Conservation (phyloP, 2,797 vertebrate species). For the Syngnathus acus region DNA sequence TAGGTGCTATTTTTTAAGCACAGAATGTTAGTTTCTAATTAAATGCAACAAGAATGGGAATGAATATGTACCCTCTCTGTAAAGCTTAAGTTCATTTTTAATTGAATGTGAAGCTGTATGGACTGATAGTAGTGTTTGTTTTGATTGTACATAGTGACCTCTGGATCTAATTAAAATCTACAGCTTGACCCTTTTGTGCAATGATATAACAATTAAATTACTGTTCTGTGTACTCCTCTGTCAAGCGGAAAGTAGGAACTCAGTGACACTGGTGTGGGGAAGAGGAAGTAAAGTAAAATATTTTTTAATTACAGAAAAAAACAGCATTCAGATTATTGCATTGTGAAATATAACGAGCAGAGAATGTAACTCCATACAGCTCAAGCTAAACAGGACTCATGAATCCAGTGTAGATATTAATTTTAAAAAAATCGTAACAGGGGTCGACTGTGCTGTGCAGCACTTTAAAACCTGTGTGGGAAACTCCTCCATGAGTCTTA, state of each 20-base stretch:
- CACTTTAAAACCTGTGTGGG: too few relatives aligned
- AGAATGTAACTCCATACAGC: too few relatives aligned
- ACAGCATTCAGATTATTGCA: neutral
- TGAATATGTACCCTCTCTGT: conserved; percentile 54
- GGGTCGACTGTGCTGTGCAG: too few relatives aligned
- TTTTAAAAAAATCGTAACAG: too few relatives aligned
- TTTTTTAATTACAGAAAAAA: too few relatives aligned
- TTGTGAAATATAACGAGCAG: too few relatives aligned
- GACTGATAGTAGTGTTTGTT: conserved; percentile 59
- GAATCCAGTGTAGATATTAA: too few relatives aligned
- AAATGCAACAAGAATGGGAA: conserved; percentile 63
- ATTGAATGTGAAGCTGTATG: conserved; percentile 65
- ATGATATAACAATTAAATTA: conserved; percentile 1
- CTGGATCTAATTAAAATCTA: conserved; percentile 71
- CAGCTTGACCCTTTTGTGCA: conserved; percentile 28
- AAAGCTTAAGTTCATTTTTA: conserved; percentile 60
- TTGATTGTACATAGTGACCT: conserved; percentile 67
- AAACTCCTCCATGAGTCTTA: too few relatives aligned
- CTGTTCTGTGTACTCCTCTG: too few relatives aligned
- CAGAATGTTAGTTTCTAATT: conserved; percentile 67
- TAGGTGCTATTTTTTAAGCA: conserved; percentile 81
- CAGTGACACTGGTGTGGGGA: conserved; percentile 35
- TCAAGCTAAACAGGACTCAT: too few relatives aligned
- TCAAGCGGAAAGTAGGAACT: neutral
- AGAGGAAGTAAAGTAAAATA: too few relatives aligned